Evolutionary conservation across 2,888 invertebrate species (phyloP).

Genomic region (Nymphalis c-album): DNA sequence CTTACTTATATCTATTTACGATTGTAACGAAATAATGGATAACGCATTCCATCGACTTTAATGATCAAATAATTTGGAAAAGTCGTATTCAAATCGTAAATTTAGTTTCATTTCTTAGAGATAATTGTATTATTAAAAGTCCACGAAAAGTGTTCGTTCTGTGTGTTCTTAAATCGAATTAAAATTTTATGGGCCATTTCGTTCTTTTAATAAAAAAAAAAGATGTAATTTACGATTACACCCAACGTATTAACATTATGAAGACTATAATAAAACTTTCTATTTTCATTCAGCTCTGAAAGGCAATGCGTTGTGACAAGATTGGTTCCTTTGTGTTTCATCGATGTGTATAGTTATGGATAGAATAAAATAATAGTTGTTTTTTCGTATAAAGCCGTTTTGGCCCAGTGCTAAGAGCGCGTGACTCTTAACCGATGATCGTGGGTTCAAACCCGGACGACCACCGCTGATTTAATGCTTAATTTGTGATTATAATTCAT

Average conservation of each 20-base stretch:
- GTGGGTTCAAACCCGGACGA: no score
- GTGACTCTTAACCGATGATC: no score
- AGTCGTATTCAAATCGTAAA: constrained; percentile 14
- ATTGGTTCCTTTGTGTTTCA: neutral
- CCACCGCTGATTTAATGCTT: no score
- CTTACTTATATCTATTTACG: neutral
- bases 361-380: no score
- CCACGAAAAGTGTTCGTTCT: constrained; percentile 23
- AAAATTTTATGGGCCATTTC: constrained; percentile 34
- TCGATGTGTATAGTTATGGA: neutral
- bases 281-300: constrained; percentile 19
- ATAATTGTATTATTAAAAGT: constrained; percentile 30
- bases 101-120: constrained; percentile 22
- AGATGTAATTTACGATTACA: constrained; percentile 35
- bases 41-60: neutral
- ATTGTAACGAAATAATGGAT: neutral
- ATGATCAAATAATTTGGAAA: constrained; percentile 3
- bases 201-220: constrained; percentile 28
- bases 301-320: constrained; percentile 23
- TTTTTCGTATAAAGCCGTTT: no score
- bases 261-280: constrained; percentile 26
- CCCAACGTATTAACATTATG: constrained; percentile 19
- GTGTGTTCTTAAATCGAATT: constrained; percentile 29
- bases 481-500: no score
- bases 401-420: no score